A percentile compares a stretch with the other conserved stretches of the same genome.
Conservation (phyloP, 2,888 invertebrate species). For the Amiota mariae region DNA sequence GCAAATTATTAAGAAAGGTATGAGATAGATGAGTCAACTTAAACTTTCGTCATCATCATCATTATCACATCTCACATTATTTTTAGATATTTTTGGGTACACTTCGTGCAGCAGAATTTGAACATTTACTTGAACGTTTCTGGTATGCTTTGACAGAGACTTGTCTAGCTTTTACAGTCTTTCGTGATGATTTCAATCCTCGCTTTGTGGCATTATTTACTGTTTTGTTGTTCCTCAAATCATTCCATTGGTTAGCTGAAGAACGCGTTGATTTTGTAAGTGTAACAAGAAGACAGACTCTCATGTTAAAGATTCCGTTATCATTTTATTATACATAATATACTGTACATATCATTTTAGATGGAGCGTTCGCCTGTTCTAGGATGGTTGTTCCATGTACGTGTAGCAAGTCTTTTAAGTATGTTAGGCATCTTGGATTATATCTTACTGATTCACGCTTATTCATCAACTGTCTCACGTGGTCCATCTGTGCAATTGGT, state of each 20-base stretch:
- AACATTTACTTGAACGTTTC: constrained; percentile 97
- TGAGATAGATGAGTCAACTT: constrained; percentile 1
- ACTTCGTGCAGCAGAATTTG: constrained; percentile 94
- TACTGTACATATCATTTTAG: constrained; percentile 74
- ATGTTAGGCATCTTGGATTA: constrained; percentile 89
- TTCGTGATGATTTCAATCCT: constrained; percentile 98
- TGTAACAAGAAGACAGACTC: constrained; percentile 76
- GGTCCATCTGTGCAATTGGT: constrained; percentile 98
- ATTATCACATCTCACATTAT: constrained; percentile 19
- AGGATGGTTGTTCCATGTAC: constrained; percentile 93
- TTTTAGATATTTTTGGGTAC: constrained; percentile 89
- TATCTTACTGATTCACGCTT: constrained; percentile 93
- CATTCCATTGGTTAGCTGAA: constrained; percentile 99
- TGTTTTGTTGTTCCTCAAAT: constrained; percentile 94
- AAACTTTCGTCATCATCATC: background rate
- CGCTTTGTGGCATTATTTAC: constrained; percentile 98
- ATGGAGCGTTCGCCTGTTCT: constrained; percentile 99
- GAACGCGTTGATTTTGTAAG: constrained; percentile 99
- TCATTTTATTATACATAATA: background rate
- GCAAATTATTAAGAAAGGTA: constrained; percentile 92
- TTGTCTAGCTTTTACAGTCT: constrained; percentile 98
- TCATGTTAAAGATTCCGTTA: background rate
- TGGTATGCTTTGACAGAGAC: constrained; percentile 99
- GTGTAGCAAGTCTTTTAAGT: constrained; percentile 88
- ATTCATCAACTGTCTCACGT: constrained; percentile 90